Conservation (phyloP, 2,888 invertebrate species). For the Platycheirus rosarum region DNA sequence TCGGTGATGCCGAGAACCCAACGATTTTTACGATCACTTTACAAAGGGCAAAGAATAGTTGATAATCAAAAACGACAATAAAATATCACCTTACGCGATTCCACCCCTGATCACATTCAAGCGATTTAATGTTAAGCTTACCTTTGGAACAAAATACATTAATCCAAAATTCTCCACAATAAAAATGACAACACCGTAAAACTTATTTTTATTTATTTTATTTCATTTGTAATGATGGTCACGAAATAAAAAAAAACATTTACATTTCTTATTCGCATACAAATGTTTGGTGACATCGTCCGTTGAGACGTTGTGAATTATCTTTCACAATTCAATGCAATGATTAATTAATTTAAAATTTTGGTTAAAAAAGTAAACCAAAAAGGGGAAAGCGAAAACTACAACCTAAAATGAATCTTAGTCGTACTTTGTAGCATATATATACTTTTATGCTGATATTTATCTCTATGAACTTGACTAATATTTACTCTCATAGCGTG, state of each 20-base stretch:
- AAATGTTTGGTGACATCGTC: neutral
- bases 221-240: slow-evolving; percentile 29
- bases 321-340: neutral
- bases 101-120: neutral
- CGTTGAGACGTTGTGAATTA: neutral
- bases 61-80: neutral
- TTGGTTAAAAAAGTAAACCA: slow-evolving; percentile 64
- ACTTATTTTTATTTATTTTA: slow-evolving; percentile 46
- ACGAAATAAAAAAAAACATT: slow-evolving; percentile 45
- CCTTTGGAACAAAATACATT: too few relatives aligned
- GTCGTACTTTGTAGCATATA: slow-evolving; percentile 14
- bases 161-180: too few relatives aligned
- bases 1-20: too few relatives aligned
- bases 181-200: too few relatives aligned
- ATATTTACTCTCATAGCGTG: slow-evolving; percentile 79
- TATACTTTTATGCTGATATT: neutral
- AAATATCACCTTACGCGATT: too few relatives aligned
- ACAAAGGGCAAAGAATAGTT: neutral
- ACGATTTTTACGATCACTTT: too few relatives aligned
- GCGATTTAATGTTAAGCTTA: too few relatives aligned
- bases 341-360: slow-evolving; percentile 1
- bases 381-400: slow-evolving; percentile 38
- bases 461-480: slow-evolving; percentile 24
- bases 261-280: slow-evolving; percentile 35
- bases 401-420: slow-evolving; percentile 42